Conservation (phyloP, 2,113 vertebrate species). For the Calyptomena viridis region DNA sequence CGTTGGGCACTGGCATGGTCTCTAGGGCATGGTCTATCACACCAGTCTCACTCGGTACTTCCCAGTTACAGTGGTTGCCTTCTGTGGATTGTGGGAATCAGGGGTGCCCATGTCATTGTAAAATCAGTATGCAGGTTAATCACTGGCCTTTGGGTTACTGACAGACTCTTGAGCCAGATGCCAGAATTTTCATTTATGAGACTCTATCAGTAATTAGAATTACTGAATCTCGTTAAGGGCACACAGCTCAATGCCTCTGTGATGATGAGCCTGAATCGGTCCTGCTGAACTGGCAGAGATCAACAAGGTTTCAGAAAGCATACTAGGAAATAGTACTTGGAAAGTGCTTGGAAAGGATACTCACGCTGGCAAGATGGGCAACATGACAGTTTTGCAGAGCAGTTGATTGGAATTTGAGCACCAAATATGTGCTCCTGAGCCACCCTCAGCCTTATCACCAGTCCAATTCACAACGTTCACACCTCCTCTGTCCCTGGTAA, state of each 20-base stretch:
- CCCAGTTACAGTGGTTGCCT: background rate
- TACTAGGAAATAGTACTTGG: background rate
- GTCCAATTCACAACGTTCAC: background rate
- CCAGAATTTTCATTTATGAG: background rate
- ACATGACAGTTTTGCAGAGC: background rate
- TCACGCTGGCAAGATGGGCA: background rate
- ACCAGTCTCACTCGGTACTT: fast-evolving
- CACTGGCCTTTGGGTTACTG: background rate
- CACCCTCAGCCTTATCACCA: background rate
- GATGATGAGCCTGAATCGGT: fast-evolving
- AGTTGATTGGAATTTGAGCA: background rate
- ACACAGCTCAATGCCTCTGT: fast-evolving
- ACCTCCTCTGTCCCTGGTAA: background rate
- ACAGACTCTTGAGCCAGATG: background rate
- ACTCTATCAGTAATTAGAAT: background rate
- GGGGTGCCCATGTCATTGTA: fast-evolving
- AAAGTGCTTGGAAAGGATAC: background rate
- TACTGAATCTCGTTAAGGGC: background rate
- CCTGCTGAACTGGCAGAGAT: background rate
- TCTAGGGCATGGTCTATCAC: fast-evolving
- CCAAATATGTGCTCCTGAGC: background rate
- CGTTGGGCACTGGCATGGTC: fast-evolving
- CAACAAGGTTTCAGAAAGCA: background rate
- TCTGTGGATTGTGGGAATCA: background rate
- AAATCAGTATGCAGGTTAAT: background rate